Conservation (phyloP, 2,888 invertebrate species). For the Drosophila robusta region DNA sequence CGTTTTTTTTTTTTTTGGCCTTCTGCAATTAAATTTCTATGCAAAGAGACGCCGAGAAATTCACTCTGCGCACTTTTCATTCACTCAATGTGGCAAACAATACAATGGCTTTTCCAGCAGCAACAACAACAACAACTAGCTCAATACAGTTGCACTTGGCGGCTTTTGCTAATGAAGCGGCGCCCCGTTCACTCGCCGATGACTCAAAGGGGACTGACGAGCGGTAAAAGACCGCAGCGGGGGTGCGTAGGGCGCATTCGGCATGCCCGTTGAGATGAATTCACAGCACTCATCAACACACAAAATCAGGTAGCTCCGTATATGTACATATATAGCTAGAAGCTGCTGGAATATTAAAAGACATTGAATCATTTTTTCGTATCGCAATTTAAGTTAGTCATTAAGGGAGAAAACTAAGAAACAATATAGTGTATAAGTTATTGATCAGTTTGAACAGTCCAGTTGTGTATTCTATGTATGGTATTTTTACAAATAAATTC, state of each 20-base stretch:
- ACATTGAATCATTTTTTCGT: background rate
- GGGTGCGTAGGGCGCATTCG: conserved; percentile 15
- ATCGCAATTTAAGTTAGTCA: no score
- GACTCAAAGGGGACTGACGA: conserved; percentile 56
- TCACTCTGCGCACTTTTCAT: conserved; percentile 63
- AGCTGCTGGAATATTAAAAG: background rate
- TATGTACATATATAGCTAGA: background rate
- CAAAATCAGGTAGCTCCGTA: background rate
- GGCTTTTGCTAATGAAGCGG: conserved; percentile 72
- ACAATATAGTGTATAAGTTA: no score
- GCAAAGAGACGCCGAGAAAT: conserved; percentile 27
- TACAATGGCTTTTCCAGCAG: conserved; percentile 66
- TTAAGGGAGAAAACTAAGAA: no score
- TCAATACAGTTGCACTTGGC: conserved; percentile 38
- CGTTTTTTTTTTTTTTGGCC: conserved; percentile 63
- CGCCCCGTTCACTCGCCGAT: conserved; percentile 43
- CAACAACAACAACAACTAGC: conserved; percentile 30
- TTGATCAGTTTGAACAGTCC: background rate
- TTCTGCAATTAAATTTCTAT: conserved; percentile 77
- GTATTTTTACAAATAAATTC: background rate
- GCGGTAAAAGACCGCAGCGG: conserved; percentile 11
- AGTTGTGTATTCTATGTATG: no score
- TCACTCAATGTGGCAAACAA: conserved; percentile 77
- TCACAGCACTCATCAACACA: conserved; percentile 39
- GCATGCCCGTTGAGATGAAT: conserved; percentile 52